phyloP scores from a whole-genome alignment of 2,113 vertebrate species.

The Polyodon spathula region DNA sequence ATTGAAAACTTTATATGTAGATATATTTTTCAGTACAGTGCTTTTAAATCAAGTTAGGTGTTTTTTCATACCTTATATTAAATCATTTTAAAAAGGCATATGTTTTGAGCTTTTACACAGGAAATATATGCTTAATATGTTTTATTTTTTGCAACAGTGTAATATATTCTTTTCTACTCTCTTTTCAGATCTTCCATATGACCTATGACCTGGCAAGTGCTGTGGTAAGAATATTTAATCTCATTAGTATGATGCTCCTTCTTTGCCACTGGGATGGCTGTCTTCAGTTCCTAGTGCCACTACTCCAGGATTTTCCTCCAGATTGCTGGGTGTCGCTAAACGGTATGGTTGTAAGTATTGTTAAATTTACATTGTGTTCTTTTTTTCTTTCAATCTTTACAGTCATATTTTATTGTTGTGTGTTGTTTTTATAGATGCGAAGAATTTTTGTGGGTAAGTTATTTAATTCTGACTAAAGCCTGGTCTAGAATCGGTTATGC shows the following conservation, averaged over 20 bases:
- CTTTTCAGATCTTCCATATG: constrained; percentile 95
- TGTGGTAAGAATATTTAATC: constrained; percentile 97
- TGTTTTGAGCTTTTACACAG: no score
- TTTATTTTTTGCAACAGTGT: no score
- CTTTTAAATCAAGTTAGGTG: no score
- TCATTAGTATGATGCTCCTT: constrained; percentile 98
- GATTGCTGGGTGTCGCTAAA: constrained; percentile 99
- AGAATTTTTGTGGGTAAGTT: no score
- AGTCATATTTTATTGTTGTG: constrained; percentile 6
- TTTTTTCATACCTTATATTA: no score
- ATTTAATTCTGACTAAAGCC: no score
- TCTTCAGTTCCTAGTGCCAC: constrained; percentile 92
- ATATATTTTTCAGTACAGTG: no score
- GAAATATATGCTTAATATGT: no score
- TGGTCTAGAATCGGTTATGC: no score
- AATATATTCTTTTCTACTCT: background rate
- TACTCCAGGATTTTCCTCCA: constrained; percentile 94
- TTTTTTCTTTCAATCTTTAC: constrained; percentile 21
- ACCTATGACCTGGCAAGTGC: constrained; percentile 96
- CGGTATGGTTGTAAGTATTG: constrained; percentile 97
- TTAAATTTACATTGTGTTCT: constrained; percentile 50
- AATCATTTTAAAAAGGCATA: no score
- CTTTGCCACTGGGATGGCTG: constrained; percentile 98
- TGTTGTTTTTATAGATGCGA: background rate
- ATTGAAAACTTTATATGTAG: no score